Percentiles rank a stretch among this genome's conserved stretches.
Conservation (phyloP, 1,140 invertebrate genomes). For the Tetraneura akinire region DNA sequence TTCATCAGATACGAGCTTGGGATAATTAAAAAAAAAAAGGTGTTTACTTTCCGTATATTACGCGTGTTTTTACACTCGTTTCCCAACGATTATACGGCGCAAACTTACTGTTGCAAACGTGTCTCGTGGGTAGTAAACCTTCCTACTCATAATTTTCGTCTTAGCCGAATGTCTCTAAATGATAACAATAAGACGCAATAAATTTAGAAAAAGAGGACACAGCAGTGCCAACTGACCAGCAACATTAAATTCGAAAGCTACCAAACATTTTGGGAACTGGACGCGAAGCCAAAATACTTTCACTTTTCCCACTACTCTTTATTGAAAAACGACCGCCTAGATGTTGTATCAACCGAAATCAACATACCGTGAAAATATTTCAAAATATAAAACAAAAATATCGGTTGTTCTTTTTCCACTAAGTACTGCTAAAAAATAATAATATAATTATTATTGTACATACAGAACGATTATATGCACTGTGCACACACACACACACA, state of each 20-base stretch:
- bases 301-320: neutral
- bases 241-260: constrained; percentile 4
- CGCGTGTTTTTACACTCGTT: too few species aligned
- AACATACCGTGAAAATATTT: neutral
- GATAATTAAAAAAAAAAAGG: too few species aligned
- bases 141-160: too few species aligned
- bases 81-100: too few species aligned
- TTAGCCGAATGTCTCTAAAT: neutral
- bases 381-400: neutral
- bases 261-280: neutral
- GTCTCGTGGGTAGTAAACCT: too few species aligned
- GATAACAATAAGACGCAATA: neutral
- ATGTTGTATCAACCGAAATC: neutral
- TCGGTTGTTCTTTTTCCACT: neutral
- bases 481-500: neutral
- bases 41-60: too few species aligned
- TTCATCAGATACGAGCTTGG: too few species aligned
- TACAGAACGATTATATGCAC: neutral
- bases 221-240: neutral
- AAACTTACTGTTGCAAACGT: too few species aligned
- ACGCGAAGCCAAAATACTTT: neutral
- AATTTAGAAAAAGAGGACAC: neutral
- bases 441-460: neutral
- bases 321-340: neutral
- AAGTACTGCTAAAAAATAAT: neutral